These are phyloP conservation scores for Lepus timidus DNA, from an alignment of 2,113 vertebrate genomes.

Conservation along the genomic window DNA sequence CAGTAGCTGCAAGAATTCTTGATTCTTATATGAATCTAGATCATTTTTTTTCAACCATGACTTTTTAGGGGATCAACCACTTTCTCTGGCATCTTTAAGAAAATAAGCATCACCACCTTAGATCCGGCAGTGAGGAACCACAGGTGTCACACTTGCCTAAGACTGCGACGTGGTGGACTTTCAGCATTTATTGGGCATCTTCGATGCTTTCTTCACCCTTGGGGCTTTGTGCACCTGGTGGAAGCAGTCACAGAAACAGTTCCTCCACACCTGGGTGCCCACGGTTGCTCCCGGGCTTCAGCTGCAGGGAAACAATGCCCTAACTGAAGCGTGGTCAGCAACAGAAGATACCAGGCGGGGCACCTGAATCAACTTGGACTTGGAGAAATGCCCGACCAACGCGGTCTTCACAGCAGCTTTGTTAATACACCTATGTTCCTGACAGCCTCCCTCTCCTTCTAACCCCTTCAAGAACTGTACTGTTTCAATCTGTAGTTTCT, in stretches of 20 bases:
- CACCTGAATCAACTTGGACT: background rate
- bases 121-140: background rate
- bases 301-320: constrained; percentile 7
- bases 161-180: background rate
- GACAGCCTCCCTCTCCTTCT: background rate
- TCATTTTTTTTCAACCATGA: background rate
- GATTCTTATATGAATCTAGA: background rate
- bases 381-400: background rate
- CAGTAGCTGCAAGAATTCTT: constrained; percentile 1
- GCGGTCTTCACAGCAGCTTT: background rate
- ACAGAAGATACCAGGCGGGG: background rate
- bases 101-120: background rate
- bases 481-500: background rate
- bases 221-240: background rate
- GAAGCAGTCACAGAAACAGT: background rate
- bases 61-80: background rate
- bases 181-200: background rate
- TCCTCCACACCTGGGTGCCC: background rate
- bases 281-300: background rate
- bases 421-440: accelerated
- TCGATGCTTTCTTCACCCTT: background rate
- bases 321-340: background rate
- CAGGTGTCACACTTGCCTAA: background rate
- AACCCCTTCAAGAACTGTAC: background rate
- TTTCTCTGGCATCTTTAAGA: constrained; percentile 17